These are phyloP conservation scores for Metopia argyrocephala DNA, from an alignment of 2,888 invertebrate species.

Conservation along the genomic window DNA sequence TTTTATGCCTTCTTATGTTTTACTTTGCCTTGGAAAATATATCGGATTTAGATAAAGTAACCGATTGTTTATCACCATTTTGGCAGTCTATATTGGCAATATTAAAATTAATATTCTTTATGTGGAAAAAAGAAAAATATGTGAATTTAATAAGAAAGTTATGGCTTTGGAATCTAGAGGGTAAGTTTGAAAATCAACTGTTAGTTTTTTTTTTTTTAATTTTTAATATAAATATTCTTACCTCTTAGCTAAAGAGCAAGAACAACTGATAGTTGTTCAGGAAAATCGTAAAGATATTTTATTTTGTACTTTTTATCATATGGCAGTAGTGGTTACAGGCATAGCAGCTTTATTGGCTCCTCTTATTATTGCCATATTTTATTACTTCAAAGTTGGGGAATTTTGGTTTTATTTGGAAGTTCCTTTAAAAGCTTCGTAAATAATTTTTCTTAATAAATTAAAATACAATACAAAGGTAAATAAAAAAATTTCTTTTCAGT, in stretches of 20 bases:
- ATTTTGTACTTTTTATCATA: slow-evolving; percentile 42
- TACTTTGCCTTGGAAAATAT: slow-evolving; percentile 48
- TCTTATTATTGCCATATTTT: slow-evolving; percentile 25
- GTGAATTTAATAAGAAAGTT: slow-evolving; percentile 43
- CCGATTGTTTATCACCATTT: slow-evolving; percentile 54
- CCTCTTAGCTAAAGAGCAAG: slow-evolving; percentile 40
- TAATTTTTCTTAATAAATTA: background rate
- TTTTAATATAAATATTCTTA: too few species aligned
- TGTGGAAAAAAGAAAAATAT: slow-evolving; percentile 54
- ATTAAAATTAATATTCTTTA: slow-evolving; percentile 52
- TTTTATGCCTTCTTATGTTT: slow-evolving; percentile 8
- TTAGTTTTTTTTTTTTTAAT: background rate
- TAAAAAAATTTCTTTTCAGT: background rate
- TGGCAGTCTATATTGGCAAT: slow-evolving; percentile 46
- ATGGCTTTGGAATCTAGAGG: slow-evolving; percentile 53
- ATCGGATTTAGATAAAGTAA: slow-evolving; percentile 50
- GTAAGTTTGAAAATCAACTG: slow-evolving; percentile 16
- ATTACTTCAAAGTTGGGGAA: background rate
- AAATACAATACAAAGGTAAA: background rate
- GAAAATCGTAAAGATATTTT: slow-evolving; percentile 55
- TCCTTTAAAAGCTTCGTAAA: slow-evolving; percentile 52
- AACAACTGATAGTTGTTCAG: slow-evolving; percentile 27
- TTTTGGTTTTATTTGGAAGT: slow-evolving; percentile 34
- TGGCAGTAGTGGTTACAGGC: slow-evolving; percentile 28
- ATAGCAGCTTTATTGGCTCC: slow-evolving; percentile 20